Evolutionary conservation across 1,140 invertebrate species (phyloP).

Genomic region (Octopus bimaculoides): DNA sequence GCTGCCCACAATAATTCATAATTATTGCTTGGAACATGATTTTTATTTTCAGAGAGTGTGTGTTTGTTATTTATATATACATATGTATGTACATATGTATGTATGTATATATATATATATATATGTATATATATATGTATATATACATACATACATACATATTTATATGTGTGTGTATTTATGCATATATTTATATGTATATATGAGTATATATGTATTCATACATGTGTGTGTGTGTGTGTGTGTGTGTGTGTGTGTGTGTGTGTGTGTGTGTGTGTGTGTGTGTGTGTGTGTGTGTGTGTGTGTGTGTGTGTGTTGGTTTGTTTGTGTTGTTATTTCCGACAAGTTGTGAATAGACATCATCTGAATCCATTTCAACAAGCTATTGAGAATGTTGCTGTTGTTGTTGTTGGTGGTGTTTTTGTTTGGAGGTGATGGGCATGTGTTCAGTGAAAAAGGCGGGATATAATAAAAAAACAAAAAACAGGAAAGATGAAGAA

Average conservation of each 20-base stretch:
- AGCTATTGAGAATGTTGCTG: too few species aligned
- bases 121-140: background rate
- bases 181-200: background rate
- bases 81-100: background rate
- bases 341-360: too few species aligned
- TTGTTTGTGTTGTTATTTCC: background rate
- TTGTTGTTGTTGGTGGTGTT: too few species aligned
- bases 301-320: constrained; percentile 19
- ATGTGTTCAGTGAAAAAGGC: too few species aligned
- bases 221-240: constrained; percentile 16
- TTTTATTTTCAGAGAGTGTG: too few species aligned
- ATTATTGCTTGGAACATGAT: too few species aligned
- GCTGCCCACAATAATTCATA: too few species aligned
- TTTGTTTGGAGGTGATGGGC: too few species aligned
- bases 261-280: constrained; percentile 3
- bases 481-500: too few species aligned
- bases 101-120: background rate
- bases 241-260: constrained; percentile 17
- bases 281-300: constrained; percentile 21
- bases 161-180: background rate
- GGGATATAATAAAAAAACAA: too few species aligned
- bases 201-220: constrained; percentile 11
- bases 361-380: too few species aligned
- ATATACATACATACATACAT: background rate
- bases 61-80: background rate